phyloP scores from a whole-genome alignment of 2,113 vertebrate genomes.

The Arothron firmamentum region DNA sequence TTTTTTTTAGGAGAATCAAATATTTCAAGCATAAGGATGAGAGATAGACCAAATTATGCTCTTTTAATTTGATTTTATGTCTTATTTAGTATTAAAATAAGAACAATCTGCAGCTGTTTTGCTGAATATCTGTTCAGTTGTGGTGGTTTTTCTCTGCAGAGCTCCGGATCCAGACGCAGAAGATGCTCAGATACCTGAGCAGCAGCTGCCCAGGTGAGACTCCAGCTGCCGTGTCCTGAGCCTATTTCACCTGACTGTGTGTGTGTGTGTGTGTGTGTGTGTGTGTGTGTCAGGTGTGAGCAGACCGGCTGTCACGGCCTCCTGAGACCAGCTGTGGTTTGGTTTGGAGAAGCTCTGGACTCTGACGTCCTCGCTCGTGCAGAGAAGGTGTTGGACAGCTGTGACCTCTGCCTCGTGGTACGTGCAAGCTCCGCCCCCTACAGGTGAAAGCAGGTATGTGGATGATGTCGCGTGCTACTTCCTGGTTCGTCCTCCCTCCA shows the following conservation, averaged over 20 bases:
- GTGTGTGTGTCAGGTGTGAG: slow-evolving; percentile 80
- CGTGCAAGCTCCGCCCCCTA: too few species aligned
- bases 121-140: background rate
- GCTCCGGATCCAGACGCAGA: slow-evolving; percentile 81
- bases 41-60: background rate
- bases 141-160: slow-evolving; percentile 64
- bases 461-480: too few species aligned
- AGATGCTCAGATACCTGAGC: slow-evolving; percentile 82
- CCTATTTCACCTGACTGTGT: background rate
- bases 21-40: too few species aligned
- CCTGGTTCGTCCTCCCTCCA: slow-evolving; percentile 39
- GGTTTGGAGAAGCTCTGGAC: slow-evolving; percentile 95
- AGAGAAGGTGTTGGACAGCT: slow-evolving; percentile 83
- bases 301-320: slow-evolving; percentile 80
- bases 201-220: slow-evolving; percentile 85
- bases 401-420: slow-evolving; percentile 91
- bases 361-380: slow-evolving; percentile 77
- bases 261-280: slow-evolving; percentile 17
- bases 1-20: too few species aligned
- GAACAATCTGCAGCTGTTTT: background rate
- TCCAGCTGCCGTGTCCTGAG: slow-evolving; percentile 3
- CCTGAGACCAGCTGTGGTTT: slow-evolving; percentile 91
- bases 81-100: too few species aligned
- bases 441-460: too few species aligned
- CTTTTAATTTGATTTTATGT: background rate